Evolutionary conservation across 1,140 invertebrate species (phyloP).

Genomic region (Papilio dardanus): DNA sequence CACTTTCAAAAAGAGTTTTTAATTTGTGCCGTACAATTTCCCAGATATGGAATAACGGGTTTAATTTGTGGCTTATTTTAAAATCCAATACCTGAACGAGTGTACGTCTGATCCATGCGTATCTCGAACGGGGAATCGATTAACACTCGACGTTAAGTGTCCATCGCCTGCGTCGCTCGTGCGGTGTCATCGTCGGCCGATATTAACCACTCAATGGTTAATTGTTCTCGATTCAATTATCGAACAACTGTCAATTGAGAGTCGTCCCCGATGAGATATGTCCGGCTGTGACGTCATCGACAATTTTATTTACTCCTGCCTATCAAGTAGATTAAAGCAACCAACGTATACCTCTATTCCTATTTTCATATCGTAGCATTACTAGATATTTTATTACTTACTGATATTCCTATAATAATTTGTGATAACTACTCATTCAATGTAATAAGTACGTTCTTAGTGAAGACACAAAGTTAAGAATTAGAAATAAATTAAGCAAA

Average conservation of each 20-base stretch:
- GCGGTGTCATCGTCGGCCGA: conserved; percentile 65
- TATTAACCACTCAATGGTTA: conserved; percentile 76
- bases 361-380: not conserved
- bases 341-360: not conserved
- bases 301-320: conserved; percentile 33
- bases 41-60: not conserved
- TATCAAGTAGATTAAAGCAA: not conserved
- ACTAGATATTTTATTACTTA: too few species aligned
- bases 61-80: conserved; percentile 12
- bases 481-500: too few species aligned
- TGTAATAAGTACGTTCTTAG: too few species aligned
- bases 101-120: conserved; percentile 37
- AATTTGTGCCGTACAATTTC: not conserved
- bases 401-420: too few species aligned
- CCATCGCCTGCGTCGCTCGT: conserved; percentile 58
- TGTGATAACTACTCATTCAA: too few species aligned
- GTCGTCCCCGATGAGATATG: conserved; percentile 49
- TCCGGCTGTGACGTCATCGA: conserved; percentile 49
- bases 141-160: conserved; percentile 65
- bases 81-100: conserved; percentile 26
- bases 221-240: conserved; percentile 79
- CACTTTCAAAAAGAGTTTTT: not conserved
- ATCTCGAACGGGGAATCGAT: conserved; percentile 58
- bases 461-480: too few species aligned
- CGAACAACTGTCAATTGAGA: conserved; percentile 69